A percentile compares a stretch with the other conserved stretches of the same genome.
These are phyloP conservation scores for Bombus balteatus DNA, from an alignment of 1,140 invertebrate species.

Conservation along the genomic window DNA sequence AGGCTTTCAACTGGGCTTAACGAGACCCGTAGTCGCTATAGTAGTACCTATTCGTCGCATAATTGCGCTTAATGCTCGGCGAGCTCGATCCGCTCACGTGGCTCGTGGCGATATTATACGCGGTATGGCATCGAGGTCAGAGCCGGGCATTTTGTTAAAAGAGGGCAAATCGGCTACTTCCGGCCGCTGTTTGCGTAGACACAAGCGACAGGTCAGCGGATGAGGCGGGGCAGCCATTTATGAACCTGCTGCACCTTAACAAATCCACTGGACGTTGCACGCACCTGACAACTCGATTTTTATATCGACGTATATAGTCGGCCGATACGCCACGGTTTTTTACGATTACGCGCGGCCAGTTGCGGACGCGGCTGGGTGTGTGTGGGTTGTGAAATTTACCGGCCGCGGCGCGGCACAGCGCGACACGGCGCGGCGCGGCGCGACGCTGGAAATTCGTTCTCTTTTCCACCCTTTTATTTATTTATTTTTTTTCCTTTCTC, in stretches of 20 bases:
- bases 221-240: constrained; percentile 68
- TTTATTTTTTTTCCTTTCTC: not conserved
- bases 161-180: constrained; percentile 66
- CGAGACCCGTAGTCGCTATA: constrained; percentile 14
- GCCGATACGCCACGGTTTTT: constrained; percentile 55
- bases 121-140: constrained; percentile 54
- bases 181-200: constrained; percentile 51
- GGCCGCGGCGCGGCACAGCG: not conserved
- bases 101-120: constrained; percentile 51
- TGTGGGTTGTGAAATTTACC: constrained; percentile 43
- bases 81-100: constrained; percentile 52
- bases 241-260: constrained; percentile 71
- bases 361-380: constrained; percentile 36
- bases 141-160: constrained; percentile 64
- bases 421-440: constrained; percentile 2
- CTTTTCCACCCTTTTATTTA: not conserved
- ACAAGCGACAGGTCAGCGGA: constrained; percentile 67
- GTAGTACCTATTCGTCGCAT: constrained; percentile 32
- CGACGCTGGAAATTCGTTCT: constrained; percentile 17
- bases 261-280: constrained; percentile 55
- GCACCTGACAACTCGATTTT: constrained; percentile 62
- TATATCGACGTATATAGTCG: constrained; percentile 49
- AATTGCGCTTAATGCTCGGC: constrained; percentile 55
- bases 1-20: constrained; percentile 36
- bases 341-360: constrained; percentile 47